A percentile compares a stretch with the other conserved stretches of the same genome.
These are phyloP conservation scores for Brachirus orientalis DNA, from an alignment of 2,113 vertebrate genomes.

Conservation along the genomic window DNA sequence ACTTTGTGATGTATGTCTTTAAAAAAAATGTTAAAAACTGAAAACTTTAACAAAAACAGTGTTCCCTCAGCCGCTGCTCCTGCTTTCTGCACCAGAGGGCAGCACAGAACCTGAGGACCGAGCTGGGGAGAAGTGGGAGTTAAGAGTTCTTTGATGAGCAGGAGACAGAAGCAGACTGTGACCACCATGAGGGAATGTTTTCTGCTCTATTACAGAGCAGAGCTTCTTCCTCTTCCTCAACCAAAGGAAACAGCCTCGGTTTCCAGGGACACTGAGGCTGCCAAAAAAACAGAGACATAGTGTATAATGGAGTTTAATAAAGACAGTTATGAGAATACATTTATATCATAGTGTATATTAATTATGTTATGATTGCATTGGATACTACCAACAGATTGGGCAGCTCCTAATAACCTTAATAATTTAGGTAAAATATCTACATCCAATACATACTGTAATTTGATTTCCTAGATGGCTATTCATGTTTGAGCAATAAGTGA, in stretches of 20 bases:
- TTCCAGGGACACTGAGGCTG: constrained; percentile 64
- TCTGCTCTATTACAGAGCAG: constrained; percentile 31
- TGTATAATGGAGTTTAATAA: too few species aligned
- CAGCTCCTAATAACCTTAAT: too few species aligned
- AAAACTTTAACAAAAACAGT: constrained; percentile 1
- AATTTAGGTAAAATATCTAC: too few species aligned
- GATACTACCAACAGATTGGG: too few species aligned
- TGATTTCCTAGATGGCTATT: too few species aligned
- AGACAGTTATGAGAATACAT: not conserved
- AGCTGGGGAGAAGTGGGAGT: constrained; percentile 16
- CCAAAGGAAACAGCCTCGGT: constrained; percentile 59
- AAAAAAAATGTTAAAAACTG: constrained; percentile 2
- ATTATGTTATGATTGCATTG: too few species aligned
- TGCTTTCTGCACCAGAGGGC: constrained; percentile 49
- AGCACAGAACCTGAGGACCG: constrained; percentile 23
- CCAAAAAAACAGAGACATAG: constrained; percentile 1
- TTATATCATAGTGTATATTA: too few species aligned
- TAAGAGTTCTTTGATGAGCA: constrained; percentile 27
- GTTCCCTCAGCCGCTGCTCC: constrained; percentile 82
- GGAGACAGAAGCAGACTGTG: constrained; percentile 2
- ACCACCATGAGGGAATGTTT: not conserved
- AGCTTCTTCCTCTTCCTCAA: constrained; percentile 26
- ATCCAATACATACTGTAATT: too few species aligned
- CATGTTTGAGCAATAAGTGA: too few species aligned
- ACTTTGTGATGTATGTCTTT: too few species aligned